phyloP scores from a whole-genome alignment of 2,797 vertebrate species.

The Hemibagrus guttatus region DNA sequence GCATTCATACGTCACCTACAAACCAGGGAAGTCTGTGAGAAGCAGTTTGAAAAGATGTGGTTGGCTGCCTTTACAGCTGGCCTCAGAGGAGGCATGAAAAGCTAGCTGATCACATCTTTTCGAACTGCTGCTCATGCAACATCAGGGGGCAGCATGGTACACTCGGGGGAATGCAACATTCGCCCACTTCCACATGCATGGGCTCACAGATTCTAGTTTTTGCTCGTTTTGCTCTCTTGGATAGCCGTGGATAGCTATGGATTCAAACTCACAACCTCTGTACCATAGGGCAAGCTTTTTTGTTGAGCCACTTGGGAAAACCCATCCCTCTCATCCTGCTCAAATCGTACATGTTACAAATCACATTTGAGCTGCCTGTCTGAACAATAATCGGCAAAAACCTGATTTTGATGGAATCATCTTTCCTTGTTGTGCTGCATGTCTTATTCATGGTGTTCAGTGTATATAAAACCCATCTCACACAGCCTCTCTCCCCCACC shows the following conservation, averaged over 20 bases:
- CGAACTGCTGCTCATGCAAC: too few species aligned
- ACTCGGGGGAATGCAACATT: neutral
- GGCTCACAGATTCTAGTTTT: neutral
- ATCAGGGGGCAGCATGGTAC: too few species aligned
- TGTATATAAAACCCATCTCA: neutral
- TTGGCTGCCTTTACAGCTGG: too few species aligned
- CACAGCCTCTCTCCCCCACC: neutral
- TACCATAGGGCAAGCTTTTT: neutral
- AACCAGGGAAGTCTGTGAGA: too few species aligned
- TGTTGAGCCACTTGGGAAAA: neutral
- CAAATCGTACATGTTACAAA: neutral
- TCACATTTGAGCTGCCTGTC: neutral
- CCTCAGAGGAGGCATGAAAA: too few species aligned
- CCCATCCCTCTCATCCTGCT: too few species aligned
- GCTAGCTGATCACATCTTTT: too few species aligned
- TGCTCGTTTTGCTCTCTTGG: neutral
- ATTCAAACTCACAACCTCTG: neutral
- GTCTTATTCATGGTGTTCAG: conserved; percentile 14
- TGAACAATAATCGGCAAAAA: neutral
- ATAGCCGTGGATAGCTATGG: neutral
- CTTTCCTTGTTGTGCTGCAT: neutral
- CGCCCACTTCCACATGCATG: neutral
- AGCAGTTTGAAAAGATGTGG: too few species aligned
- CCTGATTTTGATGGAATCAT: neutral
- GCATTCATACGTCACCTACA: too few species aligned